Evolutionary conservation across 2,113 vertebrate species (phyloP).

Genomic region (Epinephelus moara): DNA sequence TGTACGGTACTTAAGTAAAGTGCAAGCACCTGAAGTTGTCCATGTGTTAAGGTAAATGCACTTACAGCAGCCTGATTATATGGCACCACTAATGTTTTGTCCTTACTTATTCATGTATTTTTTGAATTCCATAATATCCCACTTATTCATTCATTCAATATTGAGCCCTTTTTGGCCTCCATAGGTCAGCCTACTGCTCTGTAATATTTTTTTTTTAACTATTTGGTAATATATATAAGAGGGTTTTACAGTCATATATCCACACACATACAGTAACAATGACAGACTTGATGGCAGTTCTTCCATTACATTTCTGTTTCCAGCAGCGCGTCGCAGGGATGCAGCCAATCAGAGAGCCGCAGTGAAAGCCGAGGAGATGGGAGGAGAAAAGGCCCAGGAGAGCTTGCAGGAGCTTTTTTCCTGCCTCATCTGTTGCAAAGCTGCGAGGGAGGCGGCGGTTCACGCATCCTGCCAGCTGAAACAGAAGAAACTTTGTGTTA

Average conservation of each 20-base stretch:
- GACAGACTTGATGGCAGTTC: not conserved
- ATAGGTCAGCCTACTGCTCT: not conserved
- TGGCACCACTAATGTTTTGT: no score
- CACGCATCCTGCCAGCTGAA: conserved; percentile 42
- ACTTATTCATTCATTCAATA: not conserved
- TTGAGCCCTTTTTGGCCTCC: not conserved
- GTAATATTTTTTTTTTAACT: not conserved
- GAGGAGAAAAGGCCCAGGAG: conserved; percentile 70
- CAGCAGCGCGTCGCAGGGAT: conserved; percentile 22
- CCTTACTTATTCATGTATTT: not conserved
- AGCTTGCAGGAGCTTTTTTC: conserved; percentile 38
- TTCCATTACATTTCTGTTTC: conserved; percentile 6
- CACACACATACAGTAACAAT: not conserved
- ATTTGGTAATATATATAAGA: no score
- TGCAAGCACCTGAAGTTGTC: not conserved
- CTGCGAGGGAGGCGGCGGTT: conserved; percentile 45
- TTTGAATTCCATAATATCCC: not conserved
- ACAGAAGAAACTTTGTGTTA: conserved; percentile 68
- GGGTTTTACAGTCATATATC: no score
- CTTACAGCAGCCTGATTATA: no score
- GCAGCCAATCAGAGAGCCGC: conserved; percentile 74
- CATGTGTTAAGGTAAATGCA: no score
- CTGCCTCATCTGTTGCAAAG: conserved; percentile 58
- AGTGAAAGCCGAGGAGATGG: conserved; percentile 59
- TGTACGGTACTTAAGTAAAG: not conserved